Evolutionary conservation across 2,113 vertebrate species (phyloP).

Genomic region (Anguilla rostrata): DNA sequence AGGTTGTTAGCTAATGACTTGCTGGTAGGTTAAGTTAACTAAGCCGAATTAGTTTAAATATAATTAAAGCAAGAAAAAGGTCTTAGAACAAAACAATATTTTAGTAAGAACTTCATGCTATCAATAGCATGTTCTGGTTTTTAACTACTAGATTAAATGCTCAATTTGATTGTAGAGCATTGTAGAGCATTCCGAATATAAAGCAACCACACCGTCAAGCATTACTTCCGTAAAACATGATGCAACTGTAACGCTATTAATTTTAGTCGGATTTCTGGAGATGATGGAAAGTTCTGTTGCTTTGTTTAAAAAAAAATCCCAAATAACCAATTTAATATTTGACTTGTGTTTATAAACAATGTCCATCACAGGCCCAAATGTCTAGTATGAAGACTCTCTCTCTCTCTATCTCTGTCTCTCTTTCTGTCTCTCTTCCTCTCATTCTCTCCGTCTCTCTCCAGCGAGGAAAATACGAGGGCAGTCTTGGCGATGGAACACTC

Average conservation of each 20-base stretch:
- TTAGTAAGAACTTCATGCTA: background rate
- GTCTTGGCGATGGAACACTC: conserved; percentile 31
- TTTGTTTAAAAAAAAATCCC: background rate
- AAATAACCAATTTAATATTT: background rate
- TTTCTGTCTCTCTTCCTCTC: too few species aligned
- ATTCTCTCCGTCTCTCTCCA: too few species aligned
- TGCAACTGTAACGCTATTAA: too few species aligned
- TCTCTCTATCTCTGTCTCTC: too few species aligned
- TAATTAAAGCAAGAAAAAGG: conserved; percentile 13
- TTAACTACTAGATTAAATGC: background rate
- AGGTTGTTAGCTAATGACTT: background rate
- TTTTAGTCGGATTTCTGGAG: too few species aligned
- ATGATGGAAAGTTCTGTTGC: too few species aligned
- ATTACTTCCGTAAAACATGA: too few species aligned
- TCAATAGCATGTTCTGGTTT: background rate
- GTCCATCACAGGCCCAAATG: background rate
- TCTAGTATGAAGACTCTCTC: background rate
- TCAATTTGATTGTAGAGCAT: too few species aligned
- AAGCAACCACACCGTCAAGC: background rate
- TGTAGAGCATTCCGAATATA: too few species aligned
- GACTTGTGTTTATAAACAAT: conserved; percentile 48
- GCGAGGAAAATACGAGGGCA: conserved; percentile 51
- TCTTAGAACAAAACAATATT: too few species aligned
- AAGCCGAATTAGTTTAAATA: background rate
- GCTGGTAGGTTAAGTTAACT: background rate